Evolutionary conservation across 2,797 vertebrate species (phyloP), one percentile per base, ranked within the genome.

Genomic region (Alosa sapidissima): DNA sequence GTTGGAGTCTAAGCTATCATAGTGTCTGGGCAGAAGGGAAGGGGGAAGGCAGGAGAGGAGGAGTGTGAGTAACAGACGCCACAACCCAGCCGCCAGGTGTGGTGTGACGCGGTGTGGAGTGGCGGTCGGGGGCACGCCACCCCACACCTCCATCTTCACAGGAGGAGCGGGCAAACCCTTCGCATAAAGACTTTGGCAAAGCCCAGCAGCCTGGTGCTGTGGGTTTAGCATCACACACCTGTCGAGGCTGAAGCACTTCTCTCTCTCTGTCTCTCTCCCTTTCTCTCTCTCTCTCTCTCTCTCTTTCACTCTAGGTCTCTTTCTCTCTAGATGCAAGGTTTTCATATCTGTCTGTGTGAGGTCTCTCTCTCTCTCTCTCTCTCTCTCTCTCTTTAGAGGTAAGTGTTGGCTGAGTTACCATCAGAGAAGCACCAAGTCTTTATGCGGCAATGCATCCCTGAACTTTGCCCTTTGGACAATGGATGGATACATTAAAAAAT

Each of bases 1-100:
- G 28, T 28, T 28, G 89, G 96, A 97, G 91, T 98, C 97, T 96
- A 98, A 94, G 89, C 97, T 98, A 98, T 96, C 96, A 94, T 96
- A 96, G 96, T 93, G 96, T 97, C 97, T 98, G 97, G 96, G 94
- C 87, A 90, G 93, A 93, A 93, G 91, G 93, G 88, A 84, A 91
- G 92, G 91, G 87, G 94, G 93, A 94, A 93, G 93, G 94, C 94
- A 93, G 93, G 93, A 86, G 91, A 95, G 94, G 89, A 91, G 90
- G 94, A 95, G 93, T 92, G 90, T 96, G 93, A 96, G 94, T 95
- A 91, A 91, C 91, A 85, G 87, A 60, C 81, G 84, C 89, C 85
- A 85, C 91, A 85, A 81, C 84, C 85, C 81, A 92, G 81, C 84
- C 84, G 90, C 85, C 85, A 85, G 84, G 41, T 83, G 81, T 62